These are phyloP conservation scores for Trypoxylon attenuatum DNA, from an alignment of 2,888 invertebrate genomes.

Conservation along the genomic window DNA sequence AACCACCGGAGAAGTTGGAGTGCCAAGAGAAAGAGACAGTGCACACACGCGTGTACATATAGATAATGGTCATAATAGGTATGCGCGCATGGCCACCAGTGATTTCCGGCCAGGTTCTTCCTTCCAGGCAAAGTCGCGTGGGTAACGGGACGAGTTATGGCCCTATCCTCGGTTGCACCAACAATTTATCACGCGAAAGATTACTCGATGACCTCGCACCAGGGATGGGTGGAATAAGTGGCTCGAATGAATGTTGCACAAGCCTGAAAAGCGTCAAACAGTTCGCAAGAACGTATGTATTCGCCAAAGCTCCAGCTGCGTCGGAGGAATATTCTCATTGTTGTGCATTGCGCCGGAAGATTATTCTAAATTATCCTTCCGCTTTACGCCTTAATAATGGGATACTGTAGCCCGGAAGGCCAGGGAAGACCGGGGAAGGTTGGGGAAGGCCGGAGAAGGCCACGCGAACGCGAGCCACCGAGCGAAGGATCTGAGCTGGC, in stretches of 20 bases:
- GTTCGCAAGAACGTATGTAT: too few relatives aligned
- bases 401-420: constrained; percentile 6
- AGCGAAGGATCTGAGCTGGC: constrained; percentile 16
- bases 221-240: constrained; percentile 23
- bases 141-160: constrained; percentile 58
- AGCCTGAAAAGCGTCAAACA: too few relatives aligned
- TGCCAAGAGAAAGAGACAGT: too few relatives aligned
- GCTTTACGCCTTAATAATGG: constrained; percentile 36
- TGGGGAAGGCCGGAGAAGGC: constrained; percentile 13
- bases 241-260: background rate
- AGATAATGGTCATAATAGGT: too few relatives aligned
- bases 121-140: constrained; percentile 43
- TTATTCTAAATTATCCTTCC: constrained; percentile 37
- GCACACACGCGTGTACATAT: too few relatives aligned
- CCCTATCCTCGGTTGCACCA: constrained; percentile 63
- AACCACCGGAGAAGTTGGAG: too few relatives aligned
- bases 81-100: constrained; percentile 24
- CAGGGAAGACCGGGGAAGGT: constrained; percentile 3
- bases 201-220: constrained; percentile 37
- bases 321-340: constrained; percentile 21
- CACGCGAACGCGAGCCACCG: background rate
- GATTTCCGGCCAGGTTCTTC: constrained; percentile 43
- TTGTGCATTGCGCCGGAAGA: constrained; percentile 18
- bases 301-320: too few relatives aligned
- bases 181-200: constrained; percentile 54